A percentile compares a stretch with the other conserved stretches of the same genome.
phyloP scores from a whole-genome alignment of 2,888 invertebrate genomes.

The Clivina fossor region DNA sequence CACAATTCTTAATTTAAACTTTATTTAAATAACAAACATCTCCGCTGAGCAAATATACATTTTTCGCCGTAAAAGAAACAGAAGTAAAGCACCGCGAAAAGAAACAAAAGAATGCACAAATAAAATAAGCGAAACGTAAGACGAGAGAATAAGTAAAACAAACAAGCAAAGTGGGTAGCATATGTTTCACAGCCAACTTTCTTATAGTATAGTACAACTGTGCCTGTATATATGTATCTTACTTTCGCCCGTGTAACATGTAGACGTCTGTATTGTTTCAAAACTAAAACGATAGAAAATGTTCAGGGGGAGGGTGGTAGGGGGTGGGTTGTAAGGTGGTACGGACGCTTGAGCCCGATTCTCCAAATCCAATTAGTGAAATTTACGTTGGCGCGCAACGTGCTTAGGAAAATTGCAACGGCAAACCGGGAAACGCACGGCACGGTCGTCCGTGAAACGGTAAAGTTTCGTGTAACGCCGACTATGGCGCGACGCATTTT shows the following conservation, averaged over 20 bases:
- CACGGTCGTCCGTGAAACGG: slow-evolving; percentile 4
- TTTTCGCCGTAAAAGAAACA: too few species aligned
- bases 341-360: slow-evolving; percentile 15
- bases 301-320: background rate
- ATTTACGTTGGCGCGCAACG: slow-evolving; percentile 26
- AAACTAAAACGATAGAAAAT: slow-evolving; percentile 20
- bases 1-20: too few species aligned
- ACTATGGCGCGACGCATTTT: too few species aligned
- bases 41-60: too few species aligned
- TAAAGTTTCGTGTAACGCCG: slow-evolving; percentile 12
- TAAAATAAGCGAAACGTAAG: too few species aligned
- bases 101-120: too few species aligned
- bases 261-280: slow-evolving; percentile 32
- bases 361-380: slow-evolving; percentile 32
- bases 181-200: slow-evolving; percentile 18
- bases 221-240: background rate
- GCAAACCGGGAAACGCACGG: slow-evolving; percentile 6
- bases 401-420: slow-evolving; percentile 32
- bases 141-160: too few species aligned
- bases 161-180: too few species aligned
- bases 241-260: slow-evolving; percentile 2
- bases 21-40: too few species aligned
- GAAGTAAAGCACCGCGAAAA: too few species aligned
- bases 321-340: slow-evolving; percentile 4
- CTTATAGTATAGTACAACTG: background rate